Conservation (phyloP, 2,888 invertebrate genomes). For the Metallyticus violacea region DNA sequence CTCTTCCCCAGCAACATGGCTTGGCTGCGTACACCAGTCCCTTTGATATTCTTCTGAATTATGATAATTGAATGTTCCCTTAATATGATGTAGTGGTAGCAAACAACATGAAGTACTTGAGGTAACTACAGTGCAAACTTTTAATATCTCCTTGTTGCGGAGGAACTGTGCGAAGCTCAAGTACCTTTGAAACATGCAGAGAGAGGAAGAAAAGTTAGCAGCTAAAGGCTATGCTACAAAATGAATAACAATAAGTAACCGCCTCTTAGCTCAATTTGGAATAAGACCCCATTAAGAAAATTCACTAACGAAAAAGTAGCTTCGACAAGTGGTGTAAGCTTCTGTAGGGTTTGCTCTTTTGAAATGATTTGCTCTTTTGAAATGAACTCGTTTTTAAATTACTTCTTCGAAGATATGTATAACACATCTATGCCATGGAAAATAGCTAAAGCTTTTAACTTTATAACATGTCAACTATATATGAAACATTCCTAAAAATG, state of each 20-base stretch:
- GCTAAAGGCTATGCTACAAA: neutral
- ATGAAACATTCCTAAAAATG: too few relatives aligned
- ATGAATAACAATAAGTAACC: neutral
- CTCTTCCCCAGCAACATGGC: neutral
- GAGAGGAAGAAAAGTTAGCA: neutral
- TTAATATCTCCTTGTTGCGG: neutral
- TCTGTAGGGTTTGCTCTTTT: neutral
- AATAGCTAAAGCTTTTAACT: too few relatives aligned
- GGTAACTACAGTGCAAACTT: neutral
- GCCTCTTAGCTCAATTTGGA: neutral
- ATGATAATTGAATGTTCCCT: neutral
- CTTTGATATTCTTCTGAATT: neutral
- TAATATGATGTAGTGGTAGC: neutral
- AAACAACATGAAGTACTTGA: neutral
- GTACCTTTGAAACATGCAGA: neutral
- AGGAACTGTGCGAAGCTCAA: too few relatives aligned
- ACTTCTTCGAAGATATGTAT: too few relatives aligned
- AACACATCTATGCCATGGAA: too few relatives aligned
- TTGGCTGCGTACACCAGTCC: neutral
- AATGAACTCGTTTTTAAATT: too few relatives aligned
- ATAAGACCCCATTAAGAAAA: neutral
- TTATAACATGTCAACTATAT: too few relatives aligned
- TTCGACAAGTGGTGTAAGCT: too few relatives aligned
- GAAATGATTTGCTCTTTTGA: neutral
- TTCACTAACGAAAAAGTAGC: neutral